Base-by-base conservation (phyloP, 2,113 vertebrate species). In the Scartelaos histophorus region DNA sequence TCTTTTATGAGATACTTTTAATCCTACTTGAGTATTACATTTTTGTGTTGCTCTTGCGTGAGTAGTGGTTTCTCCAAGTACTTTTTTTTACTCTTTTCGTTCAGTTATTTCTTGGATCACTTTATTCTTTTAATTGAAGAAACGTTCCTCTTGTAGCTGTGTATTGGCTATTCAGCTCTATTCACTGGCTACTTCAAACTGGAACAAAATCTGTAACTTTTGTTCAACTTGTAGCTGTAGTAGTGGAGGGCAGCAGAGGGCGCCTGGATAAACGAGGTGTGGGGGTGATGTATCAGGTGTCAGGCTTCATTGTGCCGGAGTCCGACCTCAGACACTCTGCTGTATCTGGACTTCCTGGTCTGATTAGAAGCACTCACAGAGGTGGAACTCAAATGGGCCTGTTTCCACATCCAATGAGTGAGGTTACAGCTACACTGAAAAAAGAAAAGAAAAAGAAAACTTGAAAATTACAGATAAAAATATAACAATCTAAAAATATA, bases 241-340 rank as follows among this genome's bases (percentile, higher is more conserved):
- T 75, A 4, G 29, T 4, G 69, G 65, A 5, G 58, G 79, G 73
- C 72, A 62, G 76, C 3, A 16, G 70, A 79, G 78, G 75, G 74
- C 67, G 74, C 80, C 67, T 67, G 80, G 83, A 80, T 84, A 86
- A 90, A 90, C 82, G 86, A 89, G 85, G 68, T 78, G 81, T 81
- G 38, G 79, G 79, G 57, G 85, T 87, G 83, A 92, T 91, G 85
- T 87, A 89, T 93, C 92, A 90, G 83, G 89, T 80, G 88, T 77
- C 85, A 78, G 69, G 78, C 62, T 82, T 91, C 89, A 89, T 92
- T 93, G 89, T 87, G 68, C 80, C 73, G 75, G 62, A 72, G 89
- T 60, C 66, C 69, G 62, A 69, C 82, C 75, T 86, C 85, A 87
- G 89, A 87, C 78, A 79, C 58, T 82, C 67, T 47, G 80, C 76